Base-by-base conservation (phyloP, 1,140 invertebrate species). In the Apolygus lucorum region DNA sequence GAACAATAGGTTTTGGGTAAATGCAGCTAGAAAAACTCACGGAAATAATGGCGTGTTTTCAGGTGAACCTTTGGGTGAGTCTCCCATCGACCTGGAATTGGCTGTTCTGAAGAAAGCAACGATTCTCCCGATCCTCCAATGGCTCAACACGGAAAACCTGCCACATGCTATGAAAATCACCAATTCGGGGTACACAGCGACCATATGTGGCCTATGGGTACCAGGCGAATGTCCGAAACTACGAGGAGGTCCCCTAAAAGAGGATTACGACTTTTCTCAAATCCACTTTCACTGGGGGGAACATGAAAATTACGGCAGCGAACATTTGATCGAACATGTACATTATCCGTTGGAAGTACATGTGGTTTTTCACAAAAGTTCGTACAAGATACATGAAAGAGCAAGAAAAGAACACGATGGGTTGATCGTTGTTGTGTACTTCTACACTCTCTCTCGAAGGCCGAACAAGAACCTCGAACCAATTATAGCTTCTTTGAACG, bases 271-370 rank as follows among this genome's bases (percentile, higher is more conserved):
- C 0, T 84, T 92, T 63, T 84, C 85, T 0, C 90, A 91, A 76
- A 78, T 91, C 42, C 91, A 93, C 78, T 87, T 93, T 71, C 91
- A 93, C 76, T 93, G 90, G 89, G 90, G 90, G 2, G 72, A 78
- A 13, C 82, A 85, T 54, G 83, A 87, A 73, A 82, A 82, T 75
- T 78, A 82, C 54, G 91, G 91, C 1, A 70, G 69, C 29, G 91
- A 93, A 71, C 91, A 93, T 75, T 82, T 82, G 0, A 79, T 93
- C 0, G 28, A 34, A 17, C 27, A 34, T 21, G 2, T 34, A 28
- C 54, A 24, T 17, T 86, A 42, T 42, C 64, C 64, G 4, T 42
- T 66, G 27, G 64, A 66, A 29, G 27, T 66, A 24, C 64, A 66
- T 25, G 64, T 24, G 2, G 64, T 66, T 1, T 66, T 66, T 66